These are phyloP conservation scores for Megamerina dolium DNA, from an alignment of 2,888 invertebrate species.

Conservation along the genomic window DNA sequence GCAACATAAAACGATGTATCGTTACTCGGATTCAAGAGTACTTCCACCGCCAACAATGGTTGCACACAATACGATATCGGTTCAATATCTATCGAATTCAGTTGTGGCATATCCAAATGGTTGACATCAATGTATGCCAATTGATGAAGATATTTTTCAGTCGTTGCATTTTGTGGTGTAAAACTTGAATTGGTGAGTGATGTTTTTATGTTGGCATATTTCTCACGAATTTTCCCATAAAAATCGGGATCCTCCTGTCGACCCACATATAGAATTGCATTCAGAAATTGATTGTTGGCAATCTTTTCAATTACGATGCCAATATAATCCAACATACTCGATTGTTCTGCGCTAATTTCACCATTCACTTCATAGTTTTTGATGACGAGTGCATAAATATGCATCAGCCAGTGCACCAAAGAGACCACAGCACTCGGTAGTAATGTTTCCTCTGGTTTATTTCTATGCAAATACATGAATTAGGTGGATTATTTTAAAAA, in stretches of 20 bases:
- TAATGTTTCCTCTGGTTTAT: constrained; percentile 82
- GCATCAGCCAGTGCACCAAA: constrained; percentile 73
- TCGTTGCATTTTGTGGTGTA: constrained; percentile 29
- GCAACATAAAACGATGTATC: constrained; percentile 75
- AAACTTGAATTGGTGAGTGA: constrained; percentile 40
- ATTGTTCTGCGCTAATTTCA: constrained; percentile 33
- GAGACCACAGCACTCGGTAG: constrained; percentile 78
- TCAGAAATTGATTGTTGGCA: constrained; percentile 65
- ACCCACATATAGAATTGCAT: constrained; percentile 77
- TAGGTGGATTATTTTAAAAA: neutral
- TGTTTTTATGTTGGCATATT: constrained; percentile 53
- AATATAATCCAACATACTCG: constrained; percentile 65
- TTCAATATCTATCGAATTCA: constrained; percentile 57
- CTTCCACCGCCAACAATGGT: constrained; percentile 76
- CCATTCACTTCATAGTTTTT: constrained; percentile 36
- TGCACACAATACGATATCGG: constrained; percentile 70
- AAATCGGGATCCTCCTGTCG: constrained; percentile 73
- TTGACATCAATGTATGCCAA: constrained; percentile 43
- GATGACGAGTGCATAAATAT: constrained; percentile 55
- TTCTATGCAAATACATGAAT: too few relatives aligned
- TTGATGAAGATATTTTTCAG: constrained; percentile 40
- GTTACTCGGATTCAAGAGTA: constrained; percentile 77
- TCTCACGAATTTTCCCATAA: constrained; percentile 61
- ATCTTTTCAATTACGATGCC: constrained; percentile 62
- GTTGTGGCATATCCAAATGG: constrained; percentile 40